Base-by-base conservation (phyloP, 2,888 invertebrate species). In the Pyrrhia umbra region DNA sequence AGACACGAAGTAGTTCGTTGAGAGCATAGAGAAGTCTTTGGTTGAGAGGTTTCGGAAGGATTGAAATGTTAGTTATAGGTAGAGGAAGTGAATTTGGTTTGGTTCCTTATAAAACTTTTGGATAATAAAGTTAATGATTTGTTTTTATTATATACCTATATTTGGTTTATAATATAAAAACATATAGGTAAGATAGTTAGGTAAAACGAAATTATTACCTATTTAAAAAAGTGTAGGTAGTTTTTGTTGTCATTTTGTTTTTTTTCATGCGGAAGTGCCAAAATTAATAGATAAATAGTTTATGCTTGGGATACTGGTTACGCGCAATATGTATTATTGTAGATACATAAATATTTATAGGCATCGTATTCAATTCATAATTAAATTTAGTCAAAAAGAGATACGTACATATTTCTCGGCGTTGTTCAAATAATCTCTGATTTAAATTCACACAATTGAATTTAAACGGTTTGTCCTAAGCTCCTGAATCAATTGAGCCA, bases 1-100 rank as follows among this genome's bases (percentile, higher is more conserved):
- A 54, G 54, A 54, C 43, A 58, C 37, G 42, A 52, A 45, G 52
- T 63, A 60, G 50, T 47, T 18, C n/a, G 25, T 63, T 65, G 49
- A 10, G 18, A 15, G 5, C 15, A n/a, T n/a, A n/a, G n/a, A n/a
- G n/a, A n/a, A n/a, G n/a, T n/a, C n/a, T n/a, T n/a, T n/a, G n/a
- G n/a, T n/a, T 20, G 20, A 25, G 9, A 13, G 40, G 16, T 63
- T 49, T 62, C 18, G 9, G 10, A 69, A 10, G 40, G 9, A 18
- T 27, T 37, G 1, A 21, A 34, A 27, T 18, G 21, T 34, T 30
- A 20, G 21, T 68, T 46, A 6, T 25, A 27, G 16, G 13, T 21
- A 42, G 25, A 34, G 16, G 9, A 5, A n/a, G 30, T n/a, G 25
- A 34, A 61, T 40, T 40, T 13, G 6, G 34, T 42, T 40, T 25